Evolutionary conservation across 2,797 vertebrate genomes (phyloP), one percentile per base, ranked within the genome.

Genomic region (Aldrovandia affinis): DNA sequence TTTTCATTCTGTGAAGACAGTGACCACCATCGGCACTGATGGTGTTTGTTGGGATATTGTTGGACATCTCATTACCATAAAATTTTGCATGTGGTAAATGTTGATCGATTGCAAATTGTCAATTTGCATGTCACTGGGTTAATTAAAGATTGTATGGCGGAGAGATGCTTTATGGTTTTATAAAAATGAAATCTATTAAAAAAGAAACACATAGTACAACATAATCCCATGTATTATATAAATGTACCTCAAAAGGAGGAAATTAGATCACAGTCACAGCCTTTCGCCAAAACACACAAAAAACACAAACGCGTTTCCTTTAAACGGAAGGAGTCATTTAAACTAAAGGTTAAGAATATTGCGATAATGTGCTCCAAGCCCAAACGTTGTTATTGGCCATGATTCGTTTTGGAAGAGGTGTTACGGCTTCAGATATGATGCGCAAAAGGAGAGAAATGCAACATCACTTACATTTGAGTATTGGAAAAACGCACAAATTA

Each of bases 191-290:
- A 25, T 61, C 55, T 18, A 54, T 42, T 5, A 8, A 33, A 44
- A 78, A 78, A 68, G 33, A 36, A 15, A 9, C 65, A 68, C 7
- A 5, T 68, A 78, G 20, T 77, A 77, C 30, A 25, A 2, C 75
- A 42, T 78, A 78, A 78, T 47, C 4, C 83, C 78, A 59, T 52
- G 52, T 73, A 59, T 65, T 86, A 84, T 81, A 83, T 81, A 85
- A 86, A 50, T 73, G 81, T 81, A 81, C n/a, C 36, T 81, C 52
- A 70, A 25, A 63, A 47, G 52, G n/a, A 28, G 57, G 8, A 33
- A 12, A 36, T 20, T 2, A 68, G 65, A 28, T 68, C 25, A 68
- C 25, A 68, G 65, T 68, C 28, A 28, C 7, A 36, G 65, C 7
- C 7, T 68, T 68, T n/a, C 18, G 18, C 7, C 18, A 68, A 68